A percentile compares a stretch with the other conserved stretches of the same genome.
phyloP scores from a whole-genome alignment of 2,113 vertebrate species.

The Argyrosomus japonicus region DNA sequence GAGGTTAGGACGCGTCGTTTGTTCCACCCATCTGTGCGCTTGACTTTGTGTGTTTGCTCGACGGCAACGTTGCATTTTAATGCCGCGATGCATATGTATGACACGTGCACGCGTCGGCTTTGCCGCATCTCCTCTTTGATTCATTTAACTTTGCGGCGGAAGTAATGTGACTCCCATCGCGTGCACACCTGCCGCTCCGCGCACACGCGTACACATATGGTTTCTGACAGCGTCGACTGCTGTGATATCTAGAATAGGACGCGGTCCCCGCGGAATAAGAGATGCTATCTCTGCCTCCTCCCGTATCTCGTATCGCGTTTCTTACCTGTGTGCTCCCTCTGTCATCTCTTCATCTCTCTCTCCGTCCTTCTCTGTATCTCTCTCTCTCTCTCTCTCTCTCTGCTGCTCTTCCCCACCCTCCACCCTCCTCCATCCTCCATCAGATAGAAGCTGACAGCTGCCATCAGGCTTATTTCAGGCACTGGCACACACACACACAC shows the following conservation, averaged over 20 bases:
- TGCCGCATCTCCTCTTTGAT: conserved; percentile 45
- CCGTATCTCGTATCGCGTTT: conserved; percentile 18
- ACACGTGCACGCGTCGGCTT: conserved; percentile 28
- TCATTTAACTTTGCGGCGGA: conserved; percentile 58
- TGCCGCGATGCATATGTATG: conserved; percentile 65
- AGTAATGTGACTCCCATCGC: conserved; percentile 27
- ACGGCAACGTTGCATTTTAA: conserved; percentile 50
- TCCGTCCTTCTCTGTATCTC: conserved; percentile 5
- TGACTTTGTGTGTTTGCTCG: background rate
- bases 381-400: conserved; percentile 16
- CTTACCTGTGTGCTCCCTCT: conserved; percentile 51
- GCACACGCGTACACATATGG: conserved; percentile 30
- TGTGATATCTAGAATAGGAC: conserved; percentile 41
- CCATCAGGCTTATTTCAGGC: conserved; percentile 77
- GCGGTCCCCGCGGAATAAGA: conserved; percentile 57
- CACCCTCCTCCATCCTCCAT: conserved; percentile 21
- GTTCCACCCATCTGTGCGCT: conserved; percentile 1
- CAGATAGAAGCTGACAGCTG: conserved; percentile 73
- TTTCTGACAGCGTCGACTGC: conserved; percentile 52
- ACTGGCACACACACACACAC: conserved; percentile 35
- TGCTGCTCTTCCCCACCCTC: conserved; percentile 28
- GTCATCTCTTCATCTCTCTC: conserved; percentile 51
- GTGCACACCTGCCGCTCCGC: conserved; percentile 18
- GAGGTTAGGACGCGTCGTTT: background rate
- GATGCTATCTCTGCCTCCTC: conserved; percentile 55